Conservation (phyloP, 1,140 invertebrate genomes). For the Pachyrhynchus sulphureomaculatus region DNA sequence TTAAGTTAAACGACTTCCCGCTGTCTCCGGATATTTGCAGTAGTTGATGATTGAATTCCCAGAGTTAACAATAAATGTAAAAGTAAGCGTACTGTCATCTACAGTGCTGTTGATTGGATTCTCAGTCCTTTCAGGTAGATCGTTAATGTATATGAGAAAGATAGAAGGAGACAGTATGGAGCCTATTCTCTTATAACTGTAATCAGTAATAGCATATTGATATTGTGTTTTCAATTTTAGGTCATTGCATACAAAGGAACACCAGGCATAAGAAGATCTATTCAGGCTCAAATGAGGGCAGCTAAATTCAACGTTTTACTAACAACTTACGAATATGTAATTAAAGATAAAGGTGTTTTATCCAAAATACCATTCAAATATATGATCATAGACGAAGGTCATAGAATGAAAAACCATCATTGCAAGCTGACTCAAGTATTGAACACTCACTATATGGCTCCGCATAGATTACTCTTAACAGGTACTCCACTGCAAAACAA, state of each 20-base stretch:
- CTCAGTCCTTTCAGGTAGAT: no score
- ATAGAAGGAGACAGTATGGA: constrained; percentile 90
- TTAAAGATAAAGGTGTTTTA: constrained; percentile 74
- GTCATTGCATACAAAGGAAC: constrained; percentile 97
- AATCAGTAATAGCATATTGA: constrained; percentile 97
- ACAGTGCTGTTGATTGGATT: no score
- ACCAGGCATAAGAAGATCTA: constrained; percentile 80
- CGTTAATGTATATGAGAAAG: no score
- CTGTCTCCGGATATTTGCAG: no score
- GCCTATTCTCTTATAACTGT: constrained; percentile 93
- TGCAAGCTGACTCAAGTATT: constrained; percentile 95
- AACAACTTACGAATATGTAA: constrained; percentile 98
- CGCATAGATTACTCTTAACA: constrained; percentile 65
- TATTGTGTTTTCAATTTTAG: constrained; percentile 93
- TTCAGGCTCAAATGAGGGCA: constrained; percentile 86
- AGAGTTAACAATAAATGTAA: no score
- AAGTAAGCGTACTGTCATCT: no score
- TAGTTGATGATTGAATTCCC: no score
- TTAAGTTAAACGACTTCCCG: no score
- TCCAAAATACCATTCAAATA: constrained; percentile 79
- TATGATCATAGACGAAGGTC: constrained; percentile 98
- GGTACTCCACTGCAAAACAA: constrained; percentile 82
- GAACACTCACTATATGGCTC: constrained; percentile 49
- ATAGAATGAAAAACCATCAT: constrained; percentile 99
- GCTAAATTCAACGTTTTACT: constrained; percentile 97